Conservation (phyloP, 2,888 invertebrate genomes). For the Operophtera brumata region DNA sequence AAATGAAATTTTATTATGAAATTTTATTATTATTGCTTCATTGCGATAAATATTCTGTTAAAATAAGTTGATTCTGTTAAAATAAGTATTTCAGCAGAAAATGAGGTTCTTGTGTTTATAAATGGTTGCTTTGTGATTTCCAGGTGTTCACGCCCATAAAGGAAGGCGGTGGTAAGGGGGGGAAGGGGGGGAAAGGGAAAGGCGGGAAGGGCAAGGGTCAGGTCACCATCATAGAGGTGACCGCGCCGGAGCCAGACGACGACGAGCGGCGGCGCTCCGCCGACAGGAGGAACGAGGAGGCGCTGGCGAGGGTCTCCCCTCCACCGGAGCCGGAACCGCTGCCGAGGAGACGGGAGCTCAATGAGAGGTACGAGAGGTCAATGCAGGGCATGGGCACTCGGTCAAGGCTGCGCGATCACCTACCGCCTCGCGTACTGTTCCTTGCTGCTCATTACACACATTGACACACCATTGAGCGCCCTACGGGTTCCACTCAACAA, state of each 20-base stretch:
- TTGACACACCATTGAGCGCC: no score
- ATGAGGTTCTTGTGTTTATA: no score
- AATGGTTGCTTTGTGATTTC: constrained; percentile 14
- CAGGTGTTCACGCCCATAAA: constrained; percentile 79
- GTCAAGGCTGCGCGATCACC: no score
- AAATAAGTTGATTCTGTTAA: background rate
- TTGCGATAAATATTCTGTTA: background rate
- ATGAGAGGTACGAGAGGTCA: constrained; percentile 22
- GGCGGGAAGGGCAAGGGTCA: constrained; percentile 87
- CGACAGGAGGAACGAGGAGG: constrained; percentile 63
- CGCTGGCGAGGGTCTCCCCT: constrained; percentile 62
- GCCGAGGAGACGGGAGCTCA: constrained; percentile 35
- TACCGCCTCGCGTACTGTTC: no score
- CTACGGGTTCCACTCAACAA: no score
- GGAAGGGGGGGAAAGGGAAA: constrained; percentile 86
- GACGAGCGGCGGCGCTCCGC: constrained; percentile 57
- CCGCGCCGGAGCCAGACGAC: constrained; percentile 64
- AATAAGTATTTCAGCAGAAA: no score
- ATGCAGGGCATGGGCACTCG: no score
- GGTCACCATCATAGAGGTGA: constrained; percentile 85
- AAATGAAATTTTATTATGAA: no score
- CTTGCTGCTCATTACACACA: no score
- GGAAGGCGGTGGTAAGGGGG: constrained; percentile 86
- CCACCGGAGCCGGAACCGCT: constrained; percentile 45
- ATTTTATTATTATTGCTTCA: no score